Evolutionary conservation across 2,113 vertebrate species (phyloP).

Genomic region (Xenopus tropicalis): UCB_Xtro_10.0 CM004448.2:10000501-10001000

Average conservation of each 20-base stretch:
- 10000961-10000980: constrained; percentile 27
- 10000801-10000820: constrained; percentile 40
- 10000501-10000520: no score
- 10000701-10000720: neutral
- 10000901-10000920: constrained; percentile 52
- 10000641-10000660: no score
- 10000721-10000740: constrained; percentile 47
- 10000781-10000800: constrained; percentile 48
- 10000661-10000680: no score
- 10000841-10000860: constrained; percentile 48
- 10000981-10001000: constrained; percentile 1
- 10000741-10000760: constrained; percentile 24
- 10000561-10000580: no score
- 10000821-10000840: constrained; percentile 54
- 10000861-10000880: constrained; percentile 37
- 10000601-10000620: no score
- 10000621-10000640: no score
- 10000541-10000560: no score
- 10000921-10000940: constrained; percentile 51
- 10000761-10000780: constrained; percentile 50
- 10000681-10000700: no score
- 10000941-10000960: constrained; percentile 38
- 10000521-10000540: no score
- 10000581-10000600: no score
- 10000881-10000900: constrained; percentile 52